phyloP scores from a whole-genome alignment of 2,113 vertebrate genomes.

The Cepphus grylle region DNA sequence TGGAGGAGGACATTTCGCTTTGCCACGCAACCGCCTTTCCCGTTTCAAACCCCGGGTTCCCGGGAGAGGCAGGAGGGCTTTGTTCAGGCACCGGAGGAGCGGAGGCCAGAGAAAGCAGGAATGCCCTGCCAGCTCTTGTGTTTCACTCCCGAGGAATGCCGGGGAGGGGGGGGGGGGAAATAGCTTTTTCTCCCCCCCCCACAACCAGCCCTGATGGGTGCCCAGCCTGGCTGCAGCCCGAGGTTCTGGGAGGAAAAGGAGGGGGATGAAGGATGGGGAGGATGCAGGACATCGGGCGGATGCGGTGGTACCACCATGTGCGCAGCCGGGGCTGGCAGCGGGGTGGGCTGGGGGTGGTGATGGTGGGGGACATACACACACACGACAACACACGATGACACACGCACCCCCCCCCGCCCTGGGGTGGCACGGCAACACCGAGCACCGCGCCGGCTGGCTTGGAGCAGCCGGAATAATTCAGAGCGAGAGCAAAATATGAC shows the following conservation, averaged over 20 bases:
- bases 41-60: slow-evolving; percentile 21
- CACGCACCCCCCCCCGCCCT: neutral
- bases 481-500: neutral
- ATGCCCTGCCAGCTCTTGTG: slow-evolving; percentile 70
- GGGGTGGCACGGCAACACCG: neutral
- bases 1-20: neutral
- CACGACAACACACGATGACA: neutral
- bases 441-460: neutral
- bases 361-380: neutral
- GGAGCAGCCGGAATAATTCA: neutral
- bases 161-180: slow-evolving; percentile 22
- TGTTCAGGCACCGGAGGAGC: slow-evolving; percentile 51
- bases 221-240: slow-evolving; percentile 10
- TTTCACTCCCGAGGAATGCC: slow-evolving; percentile 72
- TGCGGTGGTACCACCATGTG: neutral
- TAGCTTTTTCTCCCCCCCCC: neutral
- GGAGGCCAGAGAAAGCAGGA: slow-evolving; percentile 55
- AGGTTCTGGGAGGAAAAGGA: neutral
- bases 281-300: neutral
- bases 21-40: neutral
- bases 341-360: neutral
- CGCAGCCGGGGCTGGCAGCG: neutral
- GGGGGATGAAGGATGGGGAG: neutral
- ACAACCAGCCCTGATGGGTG: neutral
- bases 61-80: slow-evolving; percentile 58